Conservation (phyloP, 2,113 vertebrate species). For the Arvicanthis niloticus region DNA sequence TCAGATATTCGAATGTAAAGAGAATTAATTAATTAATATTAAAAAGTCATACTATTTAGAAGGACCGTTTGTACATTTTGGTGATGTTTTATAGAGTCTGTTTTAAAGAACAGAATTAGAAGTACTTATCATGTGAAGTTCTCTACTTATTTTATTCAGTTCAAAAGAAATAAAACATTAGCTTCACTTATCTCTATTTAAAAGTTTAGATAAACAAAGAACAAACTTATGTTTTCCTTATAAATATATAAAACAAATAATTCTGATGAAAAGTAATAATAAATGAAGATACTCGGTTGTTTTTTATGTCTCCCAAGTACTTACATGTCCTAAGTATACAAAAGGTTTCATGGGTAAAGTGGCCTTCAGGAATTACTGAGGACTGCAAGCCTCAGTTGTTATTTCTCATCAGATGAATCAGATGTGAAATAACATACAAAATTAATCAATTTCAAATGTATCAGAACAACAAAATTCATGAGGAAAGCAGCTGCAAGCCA, state of each 20-base stretch:
- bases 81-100: neutral
- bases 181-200: neutral
- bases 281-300: neutral
- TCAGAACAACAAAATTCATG: neutral
- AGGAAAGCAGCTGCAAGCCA: neutral
- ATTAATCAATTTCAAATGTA: neutral
- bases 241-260: neutral
- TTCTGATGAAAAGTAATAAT: neutral
- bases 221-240: neutral
- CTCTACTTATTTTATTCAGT: neutral
- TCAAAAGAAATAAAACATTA: conserved; percentile 13
- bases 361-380: neutral
- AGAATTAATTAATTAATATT: neutral
- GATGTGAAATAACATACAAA: neutral
- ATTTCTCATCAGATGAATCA: neutral
- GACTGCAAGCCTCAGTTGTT: neutral
- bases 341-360: neutral
- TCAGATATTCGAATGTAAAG: too few relatives aligned
- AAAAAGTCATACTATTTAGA: conserved; percentile 3
- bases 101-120: conserved; percentile 56
- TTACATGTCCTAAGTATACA: too few relatives aligned
- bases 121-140: neutral
- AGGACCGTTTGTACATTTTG: conserved; percentile 45
- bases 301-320: neutral
- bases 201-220: too few relatives aligned